phyloP scores from a whole-genome alignment of 2,113 vertebrate genomes.

The Apodemus sylvaticus region DNA sequence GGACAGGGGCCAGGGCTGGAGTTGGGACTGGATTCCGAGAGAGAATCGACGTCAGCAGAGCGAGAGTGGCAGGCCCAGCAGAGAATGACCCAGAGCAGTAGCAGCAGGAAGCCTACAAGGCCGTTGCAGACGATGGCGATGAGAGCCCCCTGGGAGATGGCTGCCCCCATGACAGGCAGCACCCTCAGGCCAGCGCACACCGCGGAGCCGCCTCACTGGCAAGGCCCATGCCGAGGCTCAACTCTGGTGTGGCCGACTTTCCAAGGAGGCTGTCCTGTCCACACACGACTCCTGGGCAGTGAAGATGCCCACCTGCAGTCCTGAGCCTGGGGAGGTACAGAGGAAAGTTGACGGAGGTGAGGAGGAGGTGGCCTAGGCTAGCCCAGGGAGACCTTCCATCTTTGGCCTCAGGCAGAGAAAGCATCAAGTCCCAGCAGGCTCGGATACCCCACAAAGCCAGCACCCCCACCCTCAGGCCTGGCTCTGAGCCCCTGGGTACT shows the following conservation, averaged over 20 bases:
- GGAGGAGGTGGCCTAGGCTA: background rate
- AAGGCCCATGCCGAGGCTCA: constrained; percentile 57
- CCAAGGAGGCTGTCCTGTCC: constrained; percentile 37
- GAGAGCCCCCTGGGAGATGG: constrained; percentile 86
- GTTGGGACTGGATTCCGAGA: constrained; percentile 78
- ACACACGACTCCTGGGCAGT: constrained; percentile 28
- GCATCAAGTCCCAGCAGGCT: background rate
- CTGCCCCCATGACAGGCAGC: constrained; percentile 84
- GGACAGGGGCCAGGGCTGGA: constrained; percentile 84
- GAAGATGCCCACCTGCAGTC: constrained; percentile 47
- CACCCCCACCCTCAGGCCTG: background rate
- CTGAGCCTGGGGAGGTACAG: constrained; percentile 54
- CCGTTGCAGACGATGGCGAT: constrained; percentile 89
- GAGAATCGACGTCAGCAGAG: constrained; percentile 74
- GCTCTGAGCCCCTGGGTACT: constrained; percentile 27
- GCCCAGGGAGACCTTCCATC: background rate
- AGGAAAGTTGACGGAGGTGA: constrained; percentile 56
- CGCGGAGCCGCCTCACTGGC: constrained; percentile 42
- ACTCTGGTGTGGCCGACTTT: background rate
- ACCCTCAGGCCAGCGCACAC: constrained; percentile 66
- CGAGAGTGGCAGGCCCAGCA: constrained; percentile 89
- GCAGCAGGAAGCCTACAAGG: constrained; percentile 85
- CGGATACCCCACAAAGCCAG: background rate
- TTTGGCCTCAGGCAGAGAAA: constrained; percentile 12
- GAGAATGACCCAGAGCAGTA: constrained; percentile 88